Percentiles rank a stretch among this genome's conserved stretches.
These are phyloP conservation scores for Eristalinus aeneus DNA, from an alignment of 2,888 invertebrate species.

Conservation along the genomic window DNA sequence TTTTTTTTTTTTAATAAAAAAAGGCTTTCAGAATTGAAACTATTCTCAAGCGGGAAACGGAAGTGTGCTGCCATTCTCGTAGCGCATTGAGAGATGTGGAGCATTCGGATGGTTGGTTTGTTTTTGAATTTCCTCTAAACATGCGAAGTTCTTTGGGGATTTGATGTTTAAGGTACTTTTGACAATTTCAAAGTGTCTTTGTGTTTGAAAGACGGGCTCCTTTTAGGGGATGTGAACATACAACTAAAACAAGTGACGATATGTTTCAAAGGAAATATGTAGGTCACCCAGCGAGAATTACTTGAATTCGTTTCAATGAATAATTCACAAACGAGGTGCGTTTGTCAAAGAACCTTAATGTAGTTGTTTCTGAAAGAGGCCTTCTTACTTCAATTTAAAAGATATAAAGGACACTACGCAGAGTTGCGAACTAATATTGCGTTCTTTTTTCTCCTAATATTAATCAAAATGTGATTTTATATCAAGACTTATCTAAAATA, in stretches of 20 bases:
- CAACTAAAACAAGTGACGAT: too few relatives aligned
- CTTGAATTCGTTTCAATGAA: neutral
- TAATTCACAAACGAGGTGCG: too few relatives aligned
- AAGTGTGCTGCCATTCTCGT: conserved; percentile 10
- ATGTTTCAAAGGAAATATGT: neutral
- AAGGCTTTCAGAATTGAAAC: conserved; percentile 8
- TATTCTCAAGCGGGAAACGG: neutral
- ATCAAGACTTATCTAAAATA: too few relatives aligned
- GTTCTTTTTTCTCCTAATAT: too few relatives aligned
- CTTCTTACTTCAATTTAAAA: too few relatives aligned
- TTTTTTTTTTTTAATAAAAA: neutral
- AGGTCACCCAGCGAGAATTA: neutral
- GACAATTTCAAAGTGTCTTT: neutral
- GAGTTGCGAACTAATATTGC: too few relatives aligned
- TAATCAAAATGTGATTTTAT: too few relatives aligned
- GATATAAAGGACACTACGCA: too few relatives aligned
- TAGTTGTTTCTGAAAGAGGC: too few relatives aligned
- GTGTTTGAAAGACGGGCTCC: neutral
- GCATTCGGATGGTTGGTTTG: conserved; percentile 27
- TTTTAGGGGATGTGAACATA: neutral
- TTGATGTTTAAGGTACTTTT: neutral
- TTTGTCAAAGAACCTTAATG: too few relatives aligned
- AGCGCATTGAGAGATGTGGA: conserved; percentile 13
- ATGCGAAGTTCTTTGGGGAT: conserved; percentile 48
- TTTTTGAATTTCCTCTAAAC: conserved; percentile 28